Percentiles rank a stretch among this genome's conserved stretches.
Evolutionary conservation across 2,113 vertebrate species (phyloP).

Genomic region (Proterorhinus semilunaris): DNA sequence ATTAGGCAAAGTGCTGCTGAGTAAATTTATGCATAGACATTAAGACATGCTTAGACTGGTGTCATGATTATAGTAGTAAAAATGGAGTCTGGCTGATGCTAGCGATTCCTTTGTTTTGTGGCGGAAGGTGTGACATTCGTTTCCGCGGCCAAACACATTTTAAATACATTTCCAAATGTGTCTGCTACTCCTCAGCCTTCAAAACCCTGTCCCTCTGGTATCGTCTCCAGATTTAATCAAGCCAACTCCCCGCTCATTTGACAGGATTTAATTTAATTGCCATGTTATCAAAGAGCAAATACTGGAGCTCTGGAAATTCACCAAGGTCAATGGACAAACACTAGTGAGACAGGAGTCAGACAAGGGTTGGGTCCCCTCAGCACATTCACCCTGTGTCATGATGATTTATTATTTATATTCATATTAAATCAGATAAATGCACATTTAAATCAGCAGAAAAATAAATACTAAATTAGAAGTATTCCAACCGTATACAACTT

Average conservation of each 20-base stretch:
- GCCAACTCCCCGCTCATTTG: neutral
- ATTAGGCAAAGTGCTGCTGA: slow-evolving; percentile 13
- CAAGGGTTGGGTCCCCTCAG: slow-evolving; percentile 24
- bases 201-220: neutral
- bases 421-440: too few relatives aligned
- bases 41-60: slow-evolving; percentile 22
- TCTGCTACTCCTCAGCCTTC: neutral
- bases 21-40: slow-evolving; percentile 11
- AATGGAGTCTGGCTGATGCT: slow-evolving; percentile 18
- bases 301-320: neutral
- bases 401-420: too few relatives aligned
- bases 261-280: neutral
- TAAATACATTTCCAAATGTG: neutral
- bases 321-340: neutral
- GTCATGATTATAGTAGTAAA: slow-evolving; percentile 1
- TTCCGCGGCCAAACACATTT: neutral
- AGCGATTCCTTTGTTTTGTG: neutral
- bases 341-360: slow-evolving; percentile 57
- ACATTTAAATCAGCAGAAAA: too few relatives aligned
- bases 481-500: too few relatives aligned
- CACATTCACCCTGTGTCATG: slow-evolving; percentile 13
- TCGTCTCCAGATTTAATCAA: neutral
- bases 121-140: neutral
- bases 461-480: too few relatives aligned
- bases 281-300: neutral